Conservation (phyloP, 2,888 invertebrate species). For the Ctenicera cuprea region DNA sequence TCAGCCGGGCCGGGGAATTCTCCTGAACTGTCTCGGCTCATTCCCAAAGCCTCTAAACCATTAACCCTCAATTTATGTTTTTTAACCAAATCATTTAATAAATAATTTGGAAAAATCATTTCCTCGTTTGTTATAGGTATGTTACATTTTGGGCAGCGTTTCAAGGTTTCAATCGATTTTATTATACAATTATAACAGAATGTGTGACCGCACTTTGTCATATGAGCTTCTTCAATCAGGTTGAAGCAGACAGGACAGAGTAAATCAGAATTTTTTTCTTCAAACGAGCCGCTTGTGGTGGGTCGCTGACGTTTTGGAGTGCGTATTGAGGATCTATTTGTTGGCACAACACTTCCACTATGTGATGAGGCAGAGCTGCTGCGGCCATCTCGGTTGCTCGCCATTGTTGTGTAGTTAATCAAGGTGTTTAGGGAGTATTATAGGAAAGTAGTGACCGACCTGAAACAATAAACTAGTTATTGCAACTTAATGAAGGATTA, state of each 20-base stretch:
- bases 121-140: slow-evolving; percentile 81
- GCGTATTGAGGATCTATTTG: slow-evolving; percentile 71
- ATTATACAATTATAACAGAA: slow-evolving; percentile 90
- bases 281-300: slow-evolving; percentile 77
- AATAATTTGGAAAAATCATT: slow-evolving; percentile 89
- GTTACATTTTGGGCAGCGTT: slow-evolving; percentile 90
- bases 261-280: slow-evolving; percentile 65
- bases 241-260: slow-evolving; percentile 82
- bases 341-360: slow-evolving; percentile 68
- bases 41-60: slow-evolving; percentile 71
- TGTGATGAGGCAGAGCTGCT: slow-evolving; percentile 71
- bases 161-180: slow-evolving; percentile 79
- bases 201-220: slow-evolving; percentile 94
- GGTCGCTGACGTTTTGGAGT: slow-evolving; percentile 74
- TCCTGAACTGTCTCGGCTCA: slow-evolving; percentile 69
- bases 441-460: slow-evolving; percentile 70
- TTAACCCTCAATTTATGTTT: slow-evolving; percentile 79
- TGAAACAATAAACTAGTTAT: slow-evolving; percentile 72
- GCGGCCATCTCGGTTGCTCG: slow-evolving; percentile 71
- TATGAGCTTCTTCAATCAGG: slow-evolving; percentile 91
- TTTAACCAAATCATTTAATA: slow-evolving; percentile 87
- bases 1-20: slow-evolving; percentile 73
- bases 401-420: slow-evolving; percentile 62
- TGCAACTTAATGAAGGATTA: slow-evolving; percentile 58
- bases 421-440: slow-evolving; percentile 42